A percentile compares a stretch with the other conserved stretches of the same genome.
These are phyloP conservation scores for Osmoderma eremita DNA, from an alignment of 2,888 invertebrate genomes.

Conservation along the genomic window DNA sequence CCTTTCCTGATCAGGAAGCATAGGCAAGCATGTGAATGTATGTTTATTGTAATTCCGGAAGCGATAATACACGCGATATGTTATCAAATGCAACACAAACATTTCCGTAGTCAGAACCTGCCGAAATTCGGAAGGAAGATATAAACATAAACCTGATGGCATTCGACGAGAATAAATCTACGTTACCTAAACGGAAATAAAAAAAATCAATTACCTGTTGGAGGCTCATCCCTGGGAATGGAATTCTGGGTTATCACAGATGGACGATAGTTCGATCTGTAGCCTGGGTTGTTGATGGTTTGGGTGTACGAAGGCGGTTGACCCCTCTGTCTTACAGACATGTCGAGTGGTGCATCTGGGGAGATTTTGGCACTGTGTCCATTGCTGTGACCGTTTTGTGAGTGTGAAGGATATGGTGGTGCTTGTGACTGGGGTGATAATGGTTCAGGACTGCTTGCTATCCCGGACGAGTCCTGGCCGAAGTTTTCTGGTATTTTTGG, in stretches of 20 bases:
- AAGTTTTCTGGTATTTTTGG: slow-evolving; percentile 60
- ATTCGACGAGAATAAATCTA: neutral
- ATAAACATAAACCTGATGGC: neutral
- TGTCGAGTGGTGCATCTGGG: slow-evolving; percentile 70
- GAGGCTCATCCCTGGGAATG: slow-evolving; percentile 58
- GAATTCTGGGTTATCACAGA: slow-evolving; percentile 70
- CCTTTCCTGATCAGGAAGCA: neutral
- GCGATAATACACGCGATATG: too few species aligned
- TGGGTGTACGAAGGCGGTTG: slow-evolving; percentile 72
- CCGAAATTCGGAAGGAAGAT: neutral
- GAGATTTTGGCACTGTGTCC: slow-evolving; percentile 44
- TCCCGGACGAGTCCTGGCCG: slow-evolving; percentile 51
- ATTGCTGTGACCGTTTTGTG: slow-evolving; percentile 35
- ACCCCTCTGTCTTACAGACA: slow-evolving; percentile 70
- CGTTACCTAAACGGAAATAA: neutral
- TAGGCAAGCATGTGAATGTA: too few species aligned
- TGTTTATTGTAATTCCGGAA: too few species aligned
- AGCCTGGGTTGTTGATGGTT: slow-evolving; percentile 62
- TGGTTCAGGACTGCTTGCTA: slow-evolving; percentile 48
- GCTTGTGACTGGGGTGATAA: slow-evolving; percentile 42
- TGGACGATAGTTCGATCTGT: slow-evolving; percentile 64
- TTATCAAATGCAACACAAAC: too few species aligned
- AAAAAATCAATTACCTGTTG: slow-evolving; percentile 48
- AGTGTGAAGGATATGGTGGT: slow-evolving; percentile 23
- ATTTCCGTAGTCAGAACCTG: neutral